Evolutionary conservation across 2,113 vertebrate genomes (phyloP).

Genomic region (Sterna hirundo): DNA sequence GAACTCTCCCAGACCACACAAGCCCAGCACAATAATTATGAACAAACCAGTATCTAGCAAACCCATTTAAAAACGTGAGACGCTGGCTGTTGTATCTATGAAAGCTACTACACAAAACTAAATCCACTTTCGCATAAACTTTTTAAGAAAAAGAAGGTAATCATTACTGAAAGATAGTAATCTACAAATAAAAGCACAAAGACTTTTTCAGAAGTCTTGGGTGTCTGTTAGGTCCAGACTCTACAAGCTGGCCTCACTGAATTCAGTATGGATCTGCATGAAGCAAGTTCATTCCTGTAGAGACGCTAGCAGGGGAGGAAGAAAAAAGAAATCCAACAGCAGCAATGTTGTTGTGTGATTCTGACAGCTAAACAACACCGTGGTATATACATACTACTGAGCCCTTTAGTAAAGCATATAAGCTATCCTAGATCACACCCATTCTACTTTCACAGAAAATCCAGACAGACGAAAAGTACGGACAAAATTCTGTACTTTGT

Average conservation of each 20-base stretch:
- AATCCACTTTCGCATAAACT: neutral
- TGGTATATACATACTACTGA: neutral
- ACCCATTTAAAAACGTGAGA: neutral
- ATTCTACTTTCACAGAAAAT: neutral
- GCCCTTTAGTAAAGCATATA: neutral
- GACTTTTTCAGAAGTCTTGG: neutral
- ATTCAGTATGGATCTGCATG: neutral
- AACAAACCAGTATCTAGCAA: neutral
- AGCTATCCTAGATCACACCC: neutral
- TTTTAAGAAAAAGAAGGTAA: neutral
- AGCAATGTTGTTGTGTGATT: neutral
- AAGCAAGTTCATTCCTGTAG: neutral
- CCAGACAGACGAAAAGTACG: neutral
- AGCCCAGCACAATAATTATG: neutral
- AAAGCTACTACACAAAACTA: neutral
- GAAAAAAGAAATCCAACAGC: neutral
- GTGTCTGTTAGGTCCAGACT: neutral
- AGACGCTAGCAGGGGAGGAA: neutral
- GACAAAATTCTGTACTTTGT: neutral
- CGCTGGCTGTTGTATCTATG: rapidly evolving
- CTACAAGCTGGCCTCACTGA: neutral
- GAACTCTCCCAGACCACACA: neutral
- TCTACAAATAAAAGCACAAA: neutral
- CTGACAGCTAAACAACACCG: neutral
- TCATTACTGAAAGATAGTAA: neutral